A percentile compares a stretch with the other conserved stretches of the same genome.
phyloP scores from a whole-genome alignment of 2,113 vertebrate species.

The Chloebia gouldiae region DNA sequence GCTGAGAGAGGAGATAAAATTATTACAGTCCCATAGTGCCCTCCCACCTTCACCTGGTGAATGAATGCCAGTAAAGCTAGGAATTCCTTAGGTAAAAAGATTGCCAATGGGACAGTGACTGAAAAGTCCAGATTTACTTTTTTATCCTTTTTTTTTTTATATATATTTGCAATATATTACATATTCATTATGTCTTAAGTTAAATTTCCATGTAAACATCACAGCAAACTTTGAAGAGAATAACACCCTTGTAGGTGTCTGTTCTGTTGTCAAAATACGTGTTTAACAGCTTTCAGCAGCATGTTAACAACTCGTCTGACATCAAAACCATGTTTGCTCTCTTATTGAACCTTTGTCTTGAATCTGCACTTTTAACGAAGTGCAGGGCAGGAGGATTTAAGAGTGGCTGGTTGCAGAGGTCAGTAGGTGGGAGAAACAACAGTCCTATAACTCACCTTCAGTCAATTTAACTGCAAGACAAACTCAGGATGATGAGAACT shows the following conservation, averaged over 20 bases:
- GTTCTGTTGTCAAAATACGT: conserved; percentile 50
- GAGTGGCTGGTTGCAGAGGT: conserved; percentile 42
- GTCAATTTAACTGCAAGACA: conserved; percentile 60
- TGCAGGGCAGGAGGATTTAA: conserved; percentile 31
- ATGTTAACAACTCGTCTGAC: conserved; percentile 51
- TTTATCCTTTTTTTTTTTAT: neutral
- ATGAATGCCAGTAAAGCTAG: neutral
- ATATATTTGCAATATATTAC: too few relatives aligned
- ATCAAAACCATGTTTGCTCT: neutral
- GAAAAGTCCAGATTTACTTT: neutral
- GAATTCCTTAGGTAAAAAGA: neutral
- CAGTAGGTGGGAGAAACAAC: conserved; percentile 45
- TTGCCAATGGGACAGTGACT: neutral
- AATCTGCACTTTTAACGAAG: conserved; percentile 25
- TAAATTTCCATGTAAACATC: neutral
- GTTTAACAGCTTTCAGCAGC: conserved; percentile 43
- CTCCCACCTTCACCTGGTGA: neutral
- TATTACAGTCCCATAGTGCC: neutral
- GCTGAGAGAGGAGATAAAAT: neutral
- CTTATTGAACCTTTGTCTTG: neutral
- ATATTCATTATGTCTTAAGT: neutral
- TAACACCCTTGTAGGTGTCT: neutral
- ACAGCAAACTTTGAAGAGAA: conserved; percentile 16
- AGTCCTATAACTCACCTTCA: conserved; percentile 44
- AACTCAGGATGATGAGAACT: conserved; percentile 49